Evolutionary conservation across 1,140 invertebrate genomes (phyloP), one percentile per base, ranked within the genome.

Genomic region (Chrysoperla carnea): DNA sequence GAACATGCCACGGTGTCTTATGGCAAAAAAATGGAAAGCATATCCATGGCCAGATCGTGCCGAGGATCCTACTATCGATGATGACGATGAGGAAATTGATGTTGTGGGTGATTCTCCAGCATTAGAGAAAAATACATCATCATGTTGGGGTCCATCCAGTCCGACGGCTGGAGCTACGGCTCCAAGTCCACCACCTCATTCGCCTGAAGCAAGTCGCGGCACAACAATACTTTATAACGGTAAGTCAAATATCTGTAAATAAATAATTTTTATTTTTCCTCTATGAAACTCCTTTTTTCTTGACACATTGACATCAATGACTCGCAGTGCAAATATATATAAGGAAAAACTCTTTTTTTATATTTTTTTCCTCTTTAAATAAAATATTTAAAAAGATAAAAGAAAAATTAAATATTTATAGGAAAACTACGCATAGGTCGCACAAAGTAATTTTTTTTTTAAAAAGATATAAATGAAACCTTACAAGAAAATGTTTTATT

Each of bases 21-120:
- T 88, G 81, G 84, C 84, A 52, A 86, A 87, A 64, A 87, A 88
- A 69, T 86, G 83, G 82, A 87, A 86, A 72, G 78, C 74, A 52
- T 82, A 82, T 66, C 77, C 80, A 50, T 80, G 80, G 77, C 72
- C 75, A 54, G 76, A 78, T 58, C 70, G 78, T 50, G 66, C 66
- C 46, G 75, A 77, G 48, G 68, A 72, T 41, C 53, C 40, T 11
- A 45, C 53, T 13, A 45, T 36, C 31, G 39, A 47, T 14, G 73
- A 80, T 45, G 80, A 83, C 46, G 81, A 85, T 42, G 82, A 84
- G 65, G 80, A 84, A 61, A 83, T 84, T 64, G 81, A 84, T 68
- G 81, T 84, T 52, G 83, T 84, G 42, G 76, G 75, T 41, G 72
- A 74, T 40, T 61, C 56, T 12, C 48, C 48, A 27, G 55, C 62